phyloP scores from a whole-genome alignment of 2,113 vertebrate species.

The Myotis davidii region DNA sequence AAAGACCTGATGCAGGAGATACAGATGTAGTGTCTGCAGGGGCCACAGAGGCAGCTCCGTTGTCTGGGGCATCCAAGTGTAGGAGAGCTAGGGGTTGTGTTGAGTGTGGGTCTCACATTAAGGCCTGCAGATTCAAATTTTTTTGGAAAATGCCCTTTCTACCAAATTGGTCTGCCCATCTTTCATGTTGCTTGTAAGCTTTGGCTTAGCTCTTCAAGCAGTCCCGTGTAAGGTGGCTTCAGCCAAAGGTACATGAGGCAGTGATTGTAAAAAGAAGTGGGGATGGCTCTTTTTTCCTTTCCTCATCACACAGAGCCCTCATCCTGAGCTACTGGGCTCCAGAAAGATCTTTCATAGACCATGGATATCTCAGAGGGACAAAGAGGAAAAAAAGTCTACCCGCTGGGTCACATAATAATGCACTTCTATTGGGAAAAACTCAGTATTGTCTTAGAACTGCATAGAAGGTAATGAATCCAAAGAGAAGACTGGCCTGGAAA shows the following conservation, averaged over 20 bases:
- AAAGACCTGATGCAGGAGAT: background rate
- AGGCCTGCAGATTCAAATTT: background rate
- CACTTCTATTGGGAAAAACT: background rate
- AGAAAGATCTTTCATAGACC: background rate
- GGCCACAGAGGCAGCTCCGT: background rate
- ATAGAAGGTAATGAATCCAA: background rate
- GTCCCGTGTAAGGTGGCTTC: background rate
- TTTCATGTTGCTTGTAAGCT: background rate
- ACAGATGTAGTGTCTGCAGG: background rate
- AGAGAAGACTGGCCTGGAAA: background rate
- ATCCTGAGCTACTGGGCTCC: background rate
- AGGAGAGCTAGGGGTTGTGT: background rate
- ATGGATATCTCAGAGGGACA: background rate
- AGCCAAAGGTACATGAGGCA: background rate
- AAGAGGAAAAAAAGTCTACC: background rate
- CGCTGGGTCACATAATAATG: background rate
- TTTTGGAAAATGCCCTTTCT: background rate
- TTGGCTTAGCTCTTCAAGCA: background rate
- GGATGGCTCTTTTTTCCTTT: background rate
- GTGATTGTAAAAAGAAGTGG: background rate
- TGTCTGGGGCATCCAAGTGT: background rate
- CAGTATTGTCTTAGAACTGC: background rate
- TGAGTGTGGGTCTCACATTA: background rate
- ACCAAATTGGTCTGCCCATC: background rate
- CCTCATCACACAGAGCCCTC: background rate